Percentiles rank a stretch among this genome's conserved stretches.
These are phyloP conservation scores for Dasyornis broadbenti DNA, from an alignment of 2,113 vertebrate species.

Conservation along the genomic window DNA sequence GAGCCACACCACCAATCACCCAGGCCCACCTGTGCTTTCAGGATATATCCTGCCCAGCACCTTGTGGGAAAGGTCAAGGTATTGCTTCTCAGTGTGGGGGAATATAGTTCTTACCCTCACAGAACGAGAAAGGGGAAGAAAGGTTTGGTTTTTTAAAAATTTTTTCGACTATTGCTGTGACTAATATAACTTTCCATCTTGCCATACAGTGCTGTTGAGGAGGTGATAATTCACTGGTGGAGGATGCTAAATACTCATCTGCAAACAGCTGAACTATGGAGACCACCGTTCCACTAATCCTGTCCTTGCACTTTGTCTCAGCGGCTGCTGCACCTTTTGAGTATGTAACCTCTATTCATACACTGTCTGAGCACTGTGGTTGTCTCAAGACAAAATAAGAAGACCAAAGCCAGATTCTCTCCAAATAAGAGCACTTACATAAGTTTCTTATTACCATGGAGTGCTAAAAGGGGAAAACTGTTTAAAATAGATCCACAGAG, in stretches of 20 bases:
- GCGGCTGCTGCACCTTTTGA: neutral
- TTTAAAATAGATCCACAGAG: neutral
- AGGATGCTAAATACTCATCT: conserved; percentile 7
- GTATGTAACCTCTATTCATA: neutral
- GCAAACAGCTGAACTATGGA: neutral
- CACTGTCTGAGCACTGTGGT: neutral
- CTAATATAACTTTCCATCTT: neutral
- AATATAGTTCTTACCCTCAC: neutral
- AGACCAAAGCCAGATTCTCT: neutral
- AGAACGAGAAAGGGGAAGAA: neutral
- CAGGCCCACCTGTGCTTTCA: neutral
- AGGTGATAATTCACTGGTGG: neutral
- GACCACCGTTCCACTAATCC: neutral
- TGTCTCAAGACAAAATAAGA: conserved; percentile 15
- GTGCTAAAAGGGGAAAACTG: neutral
- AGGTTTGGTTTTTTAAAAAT: neutral
- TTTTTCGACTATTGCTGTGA: neutral
- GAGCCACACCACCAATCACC: neutral
- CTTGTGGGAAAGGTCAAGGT: neutral
- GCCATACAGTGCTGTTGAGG: neutral
- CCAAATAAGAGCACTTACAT: neutral
- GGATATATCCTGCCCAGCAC: neutral
- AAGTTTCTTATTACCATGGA: conserved; percentile 18
- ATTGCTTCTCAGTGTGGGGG: neutral
- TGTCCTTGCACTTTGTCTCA: neutral